A percentile compares a stretch with the other conserved stretches of the same genome.
Conservation (phyloP, 2,113 vertebrate genomes). For the Dermatemys mawii region DNA sequence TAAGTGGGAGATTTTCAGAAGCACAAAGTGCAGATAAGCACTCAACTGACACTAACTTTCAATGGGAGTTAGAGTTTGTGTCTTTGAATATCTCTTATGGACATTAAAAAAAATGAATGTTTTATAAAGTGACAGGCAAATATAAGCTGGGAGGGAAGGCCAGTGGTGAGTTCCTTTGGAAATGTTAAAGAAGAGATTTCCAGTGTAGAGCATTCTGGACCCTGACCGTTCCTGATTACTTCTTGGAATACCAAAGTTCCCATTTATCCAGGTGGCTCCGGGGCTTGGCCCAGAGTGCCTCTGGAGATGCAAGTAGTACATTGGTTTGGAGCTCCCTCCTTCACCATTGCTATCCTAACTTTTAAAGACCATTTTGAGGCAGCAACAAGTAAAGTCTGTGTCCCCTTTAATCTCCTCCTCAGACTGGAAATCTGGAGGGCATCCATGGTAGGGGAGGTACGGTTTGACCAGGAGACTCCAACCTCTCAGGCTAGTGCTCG, state of each 20-base stretch:
- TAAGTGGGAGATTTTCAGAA: background rate
- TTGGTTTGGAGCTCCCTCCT: background rate
- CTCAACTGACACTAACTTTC: background rate
- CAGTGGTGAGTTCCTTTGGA: background rate
- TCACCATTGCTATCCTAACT: background rate
- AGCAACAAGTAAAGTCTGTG: background rate
- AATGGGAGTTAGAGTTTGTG: background rate
- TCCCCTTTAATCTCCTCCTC: background rate
- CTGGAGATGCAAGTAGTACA: background rate
- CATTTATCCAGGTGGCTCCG: background rate
- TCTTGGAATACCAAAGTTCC: background rate
- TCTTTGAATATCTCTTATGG: constrained; percentile 4
- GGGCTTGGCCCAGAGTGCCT: background rate
- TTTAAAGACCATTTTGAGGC: background rate
- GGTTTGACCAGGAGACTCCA: background rate
- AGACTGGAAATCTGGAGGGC: background rate
- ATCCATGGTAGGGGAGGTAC: background rate
- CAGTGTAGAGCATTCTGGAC: background rate
- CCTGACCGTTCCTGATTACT: background rate
- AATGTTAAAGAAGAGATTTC: background rate
- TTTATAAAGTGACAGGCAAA: background rate
- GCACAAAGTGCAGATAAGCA: background rate
- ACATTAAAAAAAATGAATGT: background rate
- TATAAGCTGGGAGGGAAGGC: background rate
- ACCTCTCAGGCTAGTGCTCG: background rate